A percentile compares a stretch with the other conserved stretches of the same genome.
Conservation (phyloP, 2,113 vertebrate genomes). For the Phalacrocorax pelagicus region DNA sequence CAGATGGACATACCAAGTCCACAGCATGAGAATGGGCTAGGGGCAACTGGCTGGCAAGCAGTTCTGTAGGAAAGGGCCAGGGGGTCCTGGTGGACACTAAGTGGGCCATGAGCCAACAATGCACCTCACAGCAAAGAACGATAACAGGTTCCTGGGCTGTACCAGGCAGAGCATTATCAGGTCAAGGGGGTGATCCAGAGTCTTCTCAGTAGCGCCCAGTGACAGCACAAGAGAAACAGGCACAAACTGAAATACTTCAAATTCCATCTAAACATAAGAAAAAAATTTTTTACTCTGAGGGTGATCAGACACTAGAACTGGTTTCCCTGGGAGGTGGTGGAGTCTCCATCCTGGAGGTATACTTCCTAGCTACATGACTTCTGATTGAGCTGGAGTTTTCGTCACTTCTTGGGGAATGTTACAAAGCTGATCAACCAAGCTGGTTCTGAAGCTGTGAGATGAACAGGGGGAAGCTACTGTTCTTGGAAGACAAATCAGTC, state of each 20-base stretch:
- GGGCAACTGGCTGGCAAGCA: background rate
- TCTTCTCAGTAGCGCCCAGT: background rate
- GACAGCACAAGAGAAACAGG: background rate
- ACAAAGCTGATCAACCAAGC: background rate
- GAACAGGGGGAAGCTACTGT: background rate
- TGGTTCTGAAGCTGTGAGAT: background rate
- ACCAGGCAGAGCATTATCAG: background rate
- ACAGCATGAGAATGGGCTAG: background rate
- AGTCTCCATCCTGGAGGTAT: background rate
- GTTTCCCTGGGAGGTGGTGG: background rate
- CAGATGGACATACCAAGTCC: background rate
- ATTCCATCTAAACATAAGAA: background rate
- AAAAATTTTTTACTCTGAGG: background rate
- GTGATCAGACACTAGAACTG: background rate
- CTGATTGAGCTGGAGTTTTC: background rate
- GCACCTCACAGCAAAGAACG: background rate
- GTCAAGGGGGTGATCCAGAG: background rate
- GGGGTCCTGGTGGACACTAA: background rate
- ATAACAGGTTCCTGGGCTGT: background rate
- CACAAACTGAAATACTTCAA: background rate
- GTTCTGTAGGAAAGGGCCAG: background rate
- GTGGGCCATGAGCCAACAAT: background rate
- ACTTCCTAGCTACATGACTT: background rate
- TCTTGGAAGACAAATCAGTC: background rate
- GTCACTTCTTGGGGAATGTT: background rate